Evolutionary conservation across 2,888 invertebrate genomes (phyloP), one percentile per base, ranked within the genome.

Genomic region (Tinea trinotella): DNA sequence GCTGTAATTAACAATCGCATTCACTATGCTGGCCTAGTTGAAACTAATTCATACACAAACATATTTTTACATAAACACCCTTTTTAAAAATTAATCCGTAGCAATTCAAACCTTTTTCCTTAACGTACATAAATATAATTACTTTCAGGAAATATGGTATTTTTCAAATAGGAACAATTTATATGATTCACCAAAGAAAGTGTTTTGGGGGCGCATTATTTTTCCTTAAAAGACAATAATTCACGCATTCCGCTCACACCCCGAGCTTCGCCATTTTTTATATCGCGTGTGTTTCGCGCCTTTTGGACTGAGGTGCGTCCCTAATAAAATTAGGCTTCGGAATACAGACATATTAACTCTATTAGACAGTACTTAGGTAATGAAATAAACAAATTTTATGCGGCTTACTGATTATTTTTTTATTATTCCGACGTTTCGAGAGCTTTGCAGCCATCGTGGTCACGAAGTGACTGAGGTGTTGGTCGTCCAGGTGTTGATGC

Each of bases 221-320:
- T 73, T 76, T 76, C 69, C 73, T 78, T 73, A 74, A 80, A 82
- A 79, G 76, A 81, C 78, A 82, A 84, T 85, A 84, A 80, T 78
- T 85, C 84, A 84, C 81, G 82, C 81, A 82, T 84, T 84, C 83
- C 83, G 82, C 84, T 83, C 72, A 82, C 74, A 66, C 67, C 56
- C 53, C 20, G 18, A 10, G 24, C 36, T 74, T 71, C 78, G 82
- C 84, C 77, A 84, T 84, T 84, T 85, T 84, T 85, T 85, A 84
- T 79, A 84, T 85, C 83, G 85, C 85, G 85, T 84, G 85, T 85
- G 85, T 80, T 84, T 84, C 83, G 81, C 84, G 83, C 84, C 84
- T 83, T 83, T 83, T 81, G 78, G 79, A 82, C 79, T 72, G 75
- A 84, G 82, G 81, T 70, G 81, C 73, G 80, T 82, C 78, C 75